Conservation (phyloP, 2,113 vertebrate genomes). For the Leptocoma aspasia region DNA sequence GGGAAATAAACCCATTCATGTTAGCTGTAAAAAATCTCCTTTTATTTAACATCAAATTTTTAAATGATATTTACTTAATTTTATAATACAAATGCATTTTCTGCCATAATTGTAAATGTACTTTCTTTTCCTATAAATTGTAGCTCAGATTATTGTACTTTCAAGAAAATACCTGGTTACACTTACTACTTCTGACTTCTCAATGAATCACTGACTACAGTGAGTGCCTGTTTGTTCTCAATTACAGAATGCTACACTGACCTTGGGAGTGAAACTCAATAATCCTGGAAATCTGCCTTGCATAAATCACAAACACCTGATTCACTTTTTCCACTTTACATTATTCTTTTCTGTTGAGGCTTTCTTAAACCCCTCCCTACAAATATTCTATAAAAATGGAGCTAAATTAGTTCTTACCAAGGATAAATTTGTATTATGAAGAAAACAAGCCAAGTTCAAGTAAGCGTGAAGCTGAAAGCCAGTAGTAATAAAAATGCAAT, state of each 20-base stretch:
- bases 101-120: background rate
- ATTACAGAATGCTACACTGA: background rate
- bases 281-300: conserved; percentile 35
- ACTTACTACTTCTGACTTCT: background rate
- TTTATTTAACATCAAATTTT: background rate
- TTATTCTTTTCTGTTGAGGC: background rate
- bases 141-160: background rate
- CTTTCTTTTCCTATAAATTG: background rate
- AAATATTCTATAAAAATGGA: background rate
- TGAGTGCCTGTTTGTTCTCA: conserved; percentile 31
- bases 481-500: background rate
- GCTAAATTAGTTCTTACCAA: background rate
- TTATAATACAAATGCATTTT: background rate
- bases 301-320: conserved; percentile 10
- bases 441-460: background rate
- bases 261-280: conserved; percentile 32
- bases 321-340: conserved; percentile 14
- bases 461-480: background rate
- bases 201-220: background rate
- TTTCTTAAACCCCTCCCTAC: background rate
- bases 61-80: background rate
- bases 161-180: background rate
- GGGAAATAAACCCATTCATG: background rate
- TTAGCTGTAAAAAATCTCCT: background rate
- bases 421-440: background rate